These are phyloP conservation scores for Hydropsyche tenuis DNA, from an alignment of 1,140 invertebrate species.

Conservation along the genomic window DNA sequence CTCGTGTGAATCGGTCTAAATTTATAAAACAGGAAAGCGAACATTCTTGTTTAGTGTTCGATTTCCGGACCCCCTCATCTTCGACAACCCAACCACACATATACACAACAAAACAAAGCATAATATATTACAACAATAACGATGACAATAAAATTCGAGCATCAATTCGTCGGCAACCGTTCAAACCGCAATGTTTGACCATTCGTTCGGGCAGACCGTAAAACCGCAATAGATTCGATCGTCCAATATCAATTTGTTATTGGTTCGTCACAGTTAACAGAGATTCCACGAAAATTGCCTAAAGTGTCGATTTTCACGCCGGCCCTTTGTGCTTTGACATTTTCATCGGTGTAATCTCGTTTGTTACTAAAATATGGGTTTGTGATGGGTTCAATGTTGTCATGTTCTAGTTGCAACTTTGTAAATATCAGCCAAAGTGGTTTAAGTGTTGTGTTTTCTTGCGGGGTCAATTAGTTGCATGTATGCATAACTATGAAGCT, in stretches of 20 bases:
- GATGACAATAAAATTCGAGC: too few relatives aligned
- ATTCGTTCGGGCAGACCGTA: not conserved
- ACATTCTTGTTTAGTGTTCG: not conserved
- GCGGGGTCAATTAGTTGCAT: too few relatives aligned
- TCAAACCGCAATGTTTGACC: slow-evolving; percentile 26
- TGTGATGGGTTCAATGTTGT: too few relatives aligned
- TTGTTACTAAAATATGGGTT: too few relatives aligned
- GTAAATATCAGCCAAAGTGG: too few relatives aligned
- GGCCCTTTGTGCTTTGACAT: too few relatives aligned
- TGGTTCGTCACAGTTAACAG: not conserved
- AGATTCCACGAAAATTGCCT: not conserved
- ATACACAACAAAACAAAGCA: too few relatives aligned
- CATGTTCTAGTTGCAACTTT: too few relatives aligned
- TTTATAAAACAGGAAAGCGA: slow-evolving; percentile 1
- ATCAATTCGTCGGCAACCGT: not conserved
- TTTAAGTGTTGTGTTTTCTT: too few relatives aligned
- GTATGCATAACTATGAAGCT: not conserved
- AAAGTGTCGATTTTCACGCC: too few relatives aligned
- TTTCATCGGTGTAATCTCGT: too few relatives aligned
- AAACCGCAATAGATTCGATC: slow-evolving; percentile 8
- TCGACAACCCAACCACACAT: not conserved
- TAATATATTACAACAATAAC: too few relatives aligned
- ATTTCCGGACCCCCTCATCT: slow-evolving; percentile 10
- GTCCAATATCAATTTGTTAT: slow-evolving; percentile 33
- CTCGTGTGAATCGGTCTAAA: not conserved